These are phyloP conservation scores for Chrysopa pallens DNA, from an alignment of 1,140 invertebrate species.

Conservation along the genomic window DNA sequence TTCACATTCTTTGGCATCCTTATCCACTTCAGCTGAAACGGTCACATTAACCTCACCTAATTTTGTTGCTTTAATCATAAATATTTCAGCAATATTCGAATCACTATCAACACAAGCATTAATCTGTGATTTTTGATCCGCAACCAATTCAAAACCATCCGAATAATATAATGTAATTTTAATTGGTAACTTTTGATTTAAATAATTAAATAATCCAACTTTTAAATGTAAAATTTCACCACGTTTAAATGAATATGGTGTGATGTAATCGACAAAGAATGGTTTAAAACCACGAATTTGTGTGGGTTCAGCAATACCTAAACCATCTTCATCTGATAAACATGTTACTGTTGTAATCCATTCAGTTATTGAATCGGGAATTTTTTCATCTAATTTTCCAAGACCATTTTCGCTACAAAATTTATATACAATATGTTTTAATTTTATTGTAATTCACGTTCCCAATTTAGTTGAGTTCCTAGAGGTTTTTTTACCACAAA, in stretches of 20 bases:
- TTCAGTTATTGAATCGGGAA: no score
- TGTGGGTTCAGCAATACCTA: conserved; percentile 57
- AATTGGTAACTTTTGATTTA: conserved; percentile 56
- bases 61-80: conserved; percentile 59
- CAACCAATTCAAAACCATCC: conserved; percentile 67
- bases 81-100: conserved; percentile 30
- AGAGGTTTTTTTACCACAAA: no score
- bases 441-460: no score
- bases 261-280: conserved; percentile 63
- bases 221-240: conserved; percentile 84
- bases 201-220: conserved; percentile 84
- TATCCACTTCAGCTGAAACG: conserved; percentile 36
- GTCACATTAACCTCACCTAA: conserved; percentile 60
- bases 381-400: no score
- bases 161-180: conserved; percentile 73
- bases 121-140: conserved; percentile 13
- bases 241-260: conserved; percentile 77
- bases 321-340: conserved; percentile 30
- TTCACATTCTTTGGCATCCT: conserved; percentile 47
- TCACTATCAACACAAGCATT: no score
- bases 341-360: no score
- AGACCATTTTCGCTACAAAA: no score
- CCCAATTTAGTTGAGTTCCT: no score
- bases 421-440: no score
- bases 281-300: conserved; percentile 68